These are phyloP conservation scores for Drosophila guanche DNA, from an alignment of 1,140 invertebrate genomes.

Conservation along the genomic window DNA sequence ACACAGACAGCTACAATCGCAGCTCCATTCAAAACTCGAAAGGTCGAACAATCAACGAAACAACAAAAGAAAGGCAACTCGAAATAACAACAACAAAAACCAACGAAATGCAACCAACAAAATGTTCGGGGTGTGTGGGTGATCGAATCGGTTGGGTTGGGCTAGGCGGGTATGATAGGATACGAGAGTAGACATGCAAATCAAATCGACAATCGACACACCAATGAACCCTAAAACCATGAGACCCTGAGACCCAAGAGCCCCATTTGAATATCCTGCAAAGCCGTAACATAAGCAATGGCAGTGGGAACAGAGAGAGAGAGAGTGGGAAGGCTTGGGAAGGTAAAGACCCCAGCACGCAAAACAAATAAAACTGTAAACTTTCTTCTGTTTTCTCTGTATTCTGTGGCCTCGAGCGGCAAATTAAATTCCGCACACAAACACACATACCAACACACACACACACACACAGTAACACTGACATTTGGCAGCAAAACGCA, in stretches of 20 bases:
- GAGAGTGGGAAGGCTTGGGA: slow-evolving; percentile 6
- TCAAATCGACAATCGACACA: slow-evolving; percentile 28
- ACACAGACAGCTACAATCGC: slow-evolving; percentile 38
- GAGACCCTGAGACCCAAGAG: slow-evolving; percentile 16
- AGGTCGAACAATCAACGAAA: slow-evolving; percentile 28
- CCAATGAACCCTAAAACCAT: slow-evolving; percentile 23
- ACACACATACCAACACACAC: slow-evolving; percentile 14
- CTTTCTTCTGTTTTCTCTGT: slow-evolving; percentile 44
- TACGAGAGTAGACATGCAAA: slow-evolving; percentile 30
- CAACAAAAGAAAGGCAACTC: slow-evolving; percentile 42
- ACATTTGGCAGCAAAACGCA: slow-evolving; percentile 26
- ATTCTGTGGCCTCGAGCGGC: slow-evolving; percentile 50
- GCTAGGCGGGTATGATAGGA: slow-evolving; percentile 18
- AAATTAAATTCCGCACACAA: slow-evolving; percentile 55
- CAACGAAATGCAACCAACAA: slow-evolving; percentile 32
- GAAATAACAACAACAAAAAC: slow-evolving; percentile 46
- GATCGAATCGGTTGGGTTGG: slow-evolving; percentile 2
- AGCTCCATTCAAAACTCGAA: slow-evolving; percentile 47
- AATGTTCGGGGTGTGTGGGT: slow-evolving; percentile 26
- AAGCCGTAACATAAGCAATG: slow-evolving; percentile 38
- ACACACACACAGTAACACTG: slow-evolving; percentile 6
- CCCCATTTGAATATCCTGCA: slow-evolving; percentile 49
- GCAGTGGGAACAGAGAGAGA: neutral
- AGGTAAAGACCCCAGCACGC: slow-evolving; percentile 22
- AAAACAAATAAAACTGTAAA: slow-evolving; percentile 61